Conservation (phyloP, 2,113 vertebrate genomes). For the Stictonetta naevosa region DNA sequence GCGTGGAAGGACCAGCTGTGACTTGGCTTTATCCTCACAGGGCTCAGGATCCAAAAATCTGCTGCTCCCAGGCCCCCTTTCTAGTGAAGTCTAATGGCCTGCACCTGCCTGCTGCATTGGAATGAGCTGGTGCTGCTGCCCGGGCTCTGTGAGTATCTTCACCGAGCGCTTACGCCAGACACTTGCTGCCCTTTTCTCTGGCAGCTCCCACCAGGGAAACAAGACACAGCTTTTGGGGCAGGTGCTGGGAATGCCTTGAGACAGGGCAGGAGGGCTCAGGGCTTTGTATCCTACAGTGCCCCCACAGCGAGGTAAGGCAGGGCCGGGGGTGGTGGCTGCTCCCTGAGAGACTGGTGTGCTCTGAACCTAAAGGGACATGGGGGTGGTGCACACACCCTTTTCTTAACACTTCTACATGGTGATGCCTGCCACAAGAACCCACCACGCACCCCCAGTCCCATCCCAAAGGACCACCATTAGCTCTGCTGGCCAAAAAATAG, state of each 20-base stretch:
- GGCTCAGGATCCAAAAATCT: neutral
- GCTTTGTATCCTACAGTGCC: neutral
- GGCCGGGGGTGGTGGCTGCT: neutral
- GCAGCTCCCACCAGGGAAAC: neutral
- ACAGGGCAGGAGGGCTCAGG: neutral
- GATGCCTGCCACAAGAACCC: neutral
- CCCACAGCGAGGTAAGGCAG: accelerated
- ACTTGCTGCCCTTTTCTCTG: neutral
- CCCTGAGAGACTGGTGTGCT: accelerated
- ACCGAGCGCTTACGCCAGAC: neutral
- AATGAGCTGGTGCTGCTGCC: neutral
- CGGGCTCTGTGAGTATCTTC: neutral
- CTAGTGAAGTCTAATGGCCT: accelerated
- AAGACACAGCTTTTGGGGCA: neutral
- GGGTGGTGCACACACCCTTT: neutral
- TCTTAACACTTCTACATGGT: neutral
- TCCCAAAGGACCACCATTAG: neutral
- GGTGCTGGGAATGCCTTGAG: accelerated
- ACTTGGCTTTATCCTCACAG: neutral
- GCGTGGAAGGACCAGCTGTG: neutral
- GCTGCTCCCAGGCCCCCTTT: neutral
- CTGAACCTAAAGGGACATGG: accelerated
- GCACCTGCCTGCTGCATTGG: neutral
- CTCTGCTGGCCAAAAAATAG: neutral
- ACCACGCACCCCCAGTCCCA: accelerated